Conservation (phyloP, 2,888 invertebrate species). For the Gymnosoma rotundatum region DNA sequence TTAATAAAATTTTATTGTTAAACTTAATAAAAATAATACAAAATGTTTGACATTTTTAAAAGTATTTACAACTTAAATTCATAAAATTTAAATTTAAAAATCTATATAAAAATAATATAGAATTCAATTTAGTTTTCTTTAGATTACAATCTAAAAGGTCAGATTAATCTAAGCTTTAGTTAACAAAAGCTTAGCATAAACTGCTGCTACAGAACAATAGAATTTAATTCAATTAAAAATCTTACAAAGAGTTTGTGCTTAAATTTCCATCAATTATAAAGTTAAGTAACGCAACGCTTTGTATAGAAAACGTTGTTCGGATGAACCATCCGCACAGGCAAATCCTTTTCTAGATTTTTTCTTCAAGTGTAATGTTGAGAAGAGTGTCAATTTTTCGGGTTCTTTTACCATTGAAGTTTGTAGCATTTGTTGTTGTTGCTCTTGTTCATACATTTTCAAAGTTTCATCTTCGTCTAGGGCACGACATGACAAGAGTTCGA, state of each 20-base stretch:
- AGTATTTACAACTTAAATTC: conserved; percentile 9
- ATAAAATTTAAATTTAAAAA: background rate
- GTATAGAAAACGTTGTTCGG: conserved; percentile 75
- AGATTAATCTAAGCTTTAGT: conserved; percentile 1
- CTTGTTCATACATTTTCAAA: conserved; percentile 51
- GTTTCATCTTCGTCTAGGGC: conserved; percentile 62
- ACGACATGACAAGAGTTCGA: conserved; percentile 48
- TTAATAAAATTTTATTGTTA: conserved; percentile 1
- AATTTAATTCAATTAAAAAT: conserved; percentile 18
- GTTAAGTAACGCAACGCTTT: conserved; percentile 78
- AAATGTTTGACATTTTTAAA: conserved; percentile 57
- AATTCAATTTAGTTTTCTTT: background rate
- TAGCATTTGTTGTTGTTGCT: conserved; percentile 24
- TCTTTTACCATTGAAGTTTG: conserved; percentile 2
- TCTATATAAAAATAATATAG: background rate
- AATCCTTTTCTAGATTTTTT: conserved; percentile 66
- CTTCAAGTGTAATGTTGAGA: conserved; percentile 40
- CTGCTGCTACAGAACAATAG: background rate
- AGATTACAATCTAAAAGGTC: background rate
- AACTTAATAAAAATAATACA: background rate
- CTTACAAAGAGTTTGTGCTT: background rate
- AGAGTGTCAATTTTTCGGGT: conserved; percentile 28
- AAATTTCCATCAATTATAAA: conserved; percentile 68
- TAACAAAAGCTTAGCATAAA: conserved; percentile 28
- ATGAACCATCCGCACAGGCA: conserved; percentile 51